Percentiles rank a stretch among this genome's conserved stretches.
phyloP scores from a whole-genome alignment of 1,140 invertebrate species.

The Diabrotica undecimpunctata region DNA sequence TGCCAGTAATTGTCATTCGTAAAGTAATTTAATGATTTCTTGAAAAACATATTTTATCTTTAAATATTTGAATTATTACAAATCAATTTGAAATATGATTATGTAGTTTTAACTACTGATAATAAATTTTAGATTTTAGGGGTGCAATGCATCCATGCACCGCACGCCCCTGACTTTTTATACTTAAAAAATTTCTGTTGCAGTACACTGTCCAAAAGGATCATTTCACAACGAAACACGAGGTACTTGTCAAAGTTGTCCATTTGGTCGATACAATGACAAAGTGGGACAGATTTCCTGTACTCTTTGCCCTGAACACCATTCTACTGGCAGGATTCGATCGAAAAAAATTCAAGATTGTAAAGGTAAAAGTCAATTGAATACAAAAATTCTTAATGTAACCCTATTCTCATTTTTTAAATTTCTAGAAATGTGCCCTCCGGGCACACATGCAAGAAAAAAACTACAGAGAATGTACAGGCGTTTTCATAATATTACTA shows the following conservation, averaged over 20 bases:
- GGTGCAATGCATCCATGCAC: too few species aligned
- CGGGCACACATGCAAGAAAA: slow-evolving; percentile 44
- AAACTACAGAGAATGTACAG: slow-evolving; percentile 33
- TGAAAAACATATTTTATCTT: too few species aligned
- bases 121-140: too few species aligned
- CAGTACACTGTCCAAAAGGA: slow-evolving; percentile 63
- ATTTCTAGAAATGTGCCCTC: slow-evolving; percentile 44
- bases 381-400: neutral
- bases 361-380: slow-evolving; percentile 49
- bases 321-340: slow-evolving; percentile 56
- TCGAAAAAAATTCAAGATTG: slow-evolving; percentile 57
- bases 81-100: too few species aligned
- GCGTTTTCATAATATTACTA: slow-evolving; percentile 26
- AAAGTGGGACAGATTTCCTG: slow-evolving; percentile 55
- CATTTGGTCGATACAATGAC: slow-evolving; percentile 60
- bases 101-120: too few species aligned
- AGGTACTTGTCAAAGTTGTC: slow-evolving; percentile 56
- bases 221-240: slow-evolving; percentile 59
- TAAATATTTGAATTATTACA: too few species aligned
- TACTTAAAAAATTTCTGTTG: slow-evolving; percentile 22
- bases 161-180: too few species aligned
- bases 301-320: slow-evolving; percentile 57
- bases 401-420: neutral
- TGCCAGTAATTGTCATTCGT: too few species aligned
- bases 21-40: too few species aligned